Base-by-base conservation (phyloP, 1,140 invertebrate species). In the Drosophila pandora region DNA sequence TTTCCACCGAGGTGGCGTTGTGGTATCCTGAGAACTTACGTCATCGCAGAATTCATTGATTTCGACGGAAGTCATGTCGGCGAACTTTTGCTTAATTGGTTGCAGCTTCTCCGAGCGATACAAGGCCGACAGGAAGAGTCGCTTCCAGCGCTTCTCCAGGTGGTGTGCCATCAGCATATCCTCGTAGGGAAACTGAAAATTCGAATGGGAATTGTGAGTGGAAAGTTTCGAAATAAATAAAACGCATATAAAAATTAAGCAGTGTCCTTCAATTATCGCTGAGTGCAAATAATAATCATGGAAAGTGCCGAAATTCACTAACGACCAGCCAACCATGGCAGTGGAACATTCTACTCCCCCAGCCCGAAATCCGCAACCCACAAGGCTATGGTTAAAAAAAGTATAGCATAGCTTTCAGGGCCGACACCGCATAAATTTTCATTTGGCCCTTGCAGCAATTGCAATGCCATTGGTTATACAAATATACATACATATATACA, bases 61-160 rank as follows among this genome's bases (percentile, higher is more conserved):
- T 91, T 97, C 94, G 0, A 93, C 91, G 23, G 94, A 89, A 28
- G 95, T 96, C 76, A 96, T 92, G 70, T 96, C 94, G 13, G 95
- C 96, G 91, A 98, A 98, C 79, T 95, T 94, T 30, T 95, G 94
- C 78, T 95, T 96, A 6, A 95, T 96, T 59, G 94, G 93, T 74
- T 96, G 94, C 39, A 96, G 90, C 6, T 94, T 95, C 49, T 94
- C 94, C 10, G 93, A 93, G 60, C 95, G 93, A 89, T 94, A 95
- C 9, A 96, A 79, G 0, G 95, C 94, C 2, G 93, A 94, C 48
- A 94, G 93, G 76, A 95, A 95, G 13, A 96, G 83, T 7, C 92
- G 93, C 56, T 94, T 93, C 96, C 95, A 96, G 2, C 95, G 93
- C 48, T 93, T 91, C 91, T 95, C 93, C 10, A 96, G 80, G 57